Evolutionary conservation across 2,113 vertebrate genomes (phyloP).

Genomic region (Aepyceros melampus): DNA sequence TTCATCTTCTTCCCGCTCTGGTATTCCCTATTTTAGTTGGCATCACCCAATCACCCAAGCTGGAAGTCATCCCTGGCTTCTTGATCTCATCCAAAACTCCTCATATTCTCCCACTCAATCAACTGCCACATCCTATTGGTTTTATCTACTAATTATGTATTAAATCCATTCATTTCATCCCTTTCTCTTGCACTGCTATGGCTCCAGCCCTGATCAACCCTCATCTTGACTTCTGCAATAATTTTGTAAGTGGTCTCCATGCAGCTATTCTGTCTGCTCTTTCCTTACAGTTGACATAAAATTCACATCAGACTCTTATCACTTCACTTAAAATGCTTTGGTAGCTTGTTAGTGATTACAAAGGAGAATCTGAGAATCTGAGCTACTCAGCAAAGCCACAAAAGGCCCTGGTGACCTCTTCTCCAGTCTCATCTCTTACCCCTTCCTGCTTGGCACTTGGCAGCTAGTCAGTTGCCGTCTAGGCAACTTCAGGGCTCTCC

Average conservation of each 20-base stretch:
- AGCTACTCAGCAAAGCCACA: not conserved
- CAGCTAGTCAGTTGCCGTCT: not conserved
- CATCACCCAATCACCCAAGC: not conserved
- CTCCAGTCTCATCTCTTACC: not conserved
- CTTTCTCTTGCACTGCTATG: not conserved
- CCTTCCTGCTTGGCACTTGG: not conserved
- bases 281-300: not conserved
- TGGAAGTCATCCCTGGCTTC: not conserved
- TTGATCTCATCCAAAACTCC: not conserved
- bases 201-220: not conserved
- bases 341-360: not conserved
- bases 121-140: not conserved
- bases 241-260: not conserved
- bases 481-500: not conserved
- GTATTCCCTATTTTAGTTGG: conserved; percentile 42
- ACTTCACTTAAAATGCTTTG: not conserved
- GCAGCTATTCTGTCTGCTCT: not conserved
- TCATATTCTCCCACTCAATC: not conserved
- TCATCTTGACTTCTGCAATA: not conserved
- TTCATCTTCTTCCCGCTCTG: conserved; percentile 21
- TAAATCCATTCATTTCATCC: not conserved
- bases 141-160: not conserved
- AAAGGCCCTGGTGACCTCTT: not conserved
- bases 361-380: not conserved
- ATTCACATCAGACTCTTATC: not conserved